Evolutionary conservation across 2,888 invertebrate genomes (phyloP).

Genomic region (Drosophila rellima): DNA sequence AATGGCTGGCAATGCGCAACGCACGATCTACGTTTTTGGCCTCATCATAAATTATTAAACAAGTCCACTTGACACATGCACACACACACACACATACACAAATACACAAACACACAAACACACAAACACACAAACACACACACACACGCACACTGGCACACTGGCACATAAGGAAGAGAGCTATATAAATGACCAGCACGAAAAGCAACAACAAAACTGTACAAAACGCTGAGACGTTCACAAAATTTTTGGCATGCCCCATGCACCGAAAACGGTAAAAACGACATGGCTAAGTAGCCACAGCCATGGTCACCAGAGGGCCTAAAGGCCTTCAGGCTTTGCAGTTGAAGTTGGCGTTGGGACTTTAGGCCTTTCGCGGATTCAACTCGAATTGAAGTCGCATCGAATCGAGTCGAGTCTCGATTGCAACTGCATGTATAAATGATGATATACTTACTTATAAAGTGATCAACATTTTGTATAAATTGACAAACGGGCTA

Average conservation of each 20-base stretch:
- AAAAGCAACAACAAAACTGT: constrained; percentile 66
- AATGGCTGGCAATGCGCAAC: constrained; percentile 81
- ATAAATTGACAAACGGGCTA: constrained; percentile 48
- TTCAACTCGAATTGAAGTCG: constrained; percentile 3
- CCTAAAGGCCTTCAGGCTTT: constrained; percentile 1
- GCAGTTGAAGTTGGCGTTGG: constrained; percentile 1
- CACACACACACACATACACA: constrained; percentile 47
- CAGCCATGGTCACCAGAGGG: constrained; percentile 22
- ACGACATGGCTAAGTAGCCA: constrained; percentile 67
- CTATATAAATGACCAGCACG: constrained; percentile 80
- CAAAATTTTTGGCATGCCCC: constrained; percentile 74
- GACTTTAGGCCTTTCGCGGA: constrained; percentile 2
- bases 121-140: constrained; percentile 46
- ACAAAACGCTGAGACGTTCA: constrained; percentile 68
- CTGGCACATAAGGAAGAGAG: constrained; percentile 8
- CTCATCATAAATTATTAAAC: constrained; percentile 80
- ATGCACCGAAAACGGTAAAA: constrained; percentile 78
- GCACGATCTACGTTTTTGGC: constrained; percentile 81
- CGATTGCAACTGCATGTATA: constrained; percentile 58
- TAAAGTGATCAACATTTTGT: constrained; percentile 73
- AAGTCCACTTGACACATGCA: constrained; percentile 79
- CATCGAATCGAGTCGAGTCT: constrained; percentile 11
- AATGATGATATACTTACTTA: constrained; percentile 76
- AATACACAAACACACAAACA: constrained; percentile 45
- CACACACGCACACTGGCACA: constrained; percentile 17